Base-by-base conservation (phyloP, 2,797 vertebrate genomes). In the Menidia menidia region DNA sequence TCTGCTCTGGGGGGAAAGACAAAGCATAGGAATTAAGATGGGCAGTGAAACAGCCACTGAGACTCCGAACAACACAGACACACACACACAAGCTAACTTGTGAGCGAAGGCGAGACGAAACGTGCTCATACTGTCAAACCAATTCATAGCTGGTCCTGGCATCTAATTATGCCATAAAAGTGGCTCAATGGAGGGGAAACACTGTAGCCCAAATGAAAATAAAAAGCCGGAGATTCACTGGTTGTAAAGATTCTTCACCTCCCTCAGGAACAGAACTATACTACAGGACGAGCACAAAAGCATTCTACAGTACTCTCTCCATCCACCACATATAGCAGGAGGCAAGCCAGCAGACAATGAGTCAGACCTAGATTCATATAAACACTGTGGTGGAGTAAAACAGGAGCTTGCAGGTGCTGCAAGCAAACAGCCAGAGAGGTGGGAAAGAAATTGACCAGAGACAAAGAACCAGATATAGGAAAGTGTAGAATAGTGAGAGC, bases 101-200 rank as follows among this genome's bases (percentile, higher is more conserved):
- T 87, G 77, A 63, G 78, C 73, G 68, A 75, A 89, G 81, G 77
- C 80, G 71, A 92, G 89, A 84, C 81, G 30, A 72, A 86, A 90
- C 87, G 88, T 92, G 91, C 90, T 90, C 89, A 86, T 86, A 89
- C 90, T 93, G 92, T 92, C 89, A 89, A 91, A 87, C 68, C 83
- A 77, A 80, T 87, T 87, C 87, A 90, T 73, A 69, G 81, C 75
- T 65, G 68, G 87, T 71, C 76, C 60, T 64, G 68, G 73, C 69
- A 56, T 77, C 90, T 90, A 88, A 92, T 92, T 92, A 91, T 89
- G 86, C 90, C 89, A 90, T 89, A 89, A 86, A 84, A 86, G 68
- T 18, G 71, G 77, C 81, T 75, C 84, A 83, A 75, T 44, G 35
- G 64, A 39, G 74, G 68, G 77, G 69, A 73, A 77, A 75, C 60